Percentiles rank a stretch among this genome's conserved stretches.
phyloP scores from a whole-genome alignment of 2,888 invertebrate species.

The Pyrgus malvae region DNA sequence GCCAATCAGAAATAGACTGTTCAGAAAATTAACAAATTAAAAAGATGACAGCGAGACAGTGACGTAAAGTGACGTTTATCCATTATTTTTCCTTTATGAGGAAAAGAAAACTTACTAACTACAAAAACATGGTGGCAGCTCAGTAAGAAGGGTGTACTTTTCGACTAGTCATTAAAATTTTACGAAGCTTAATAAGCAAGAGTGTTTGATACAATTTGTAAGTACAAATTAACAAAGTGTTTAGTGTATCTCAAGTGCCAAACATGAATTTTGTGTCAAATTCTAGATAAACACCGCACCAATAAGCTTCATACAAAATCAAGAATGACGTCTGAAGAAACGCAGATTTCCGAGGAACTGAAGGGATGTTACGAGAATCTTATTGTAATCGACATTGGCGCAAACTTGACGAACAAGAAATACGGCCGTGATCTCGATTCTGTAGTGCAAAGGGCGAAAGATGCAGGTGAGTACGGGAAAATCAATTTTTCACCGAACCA shows the following conservation, averaged over 20 bases:
- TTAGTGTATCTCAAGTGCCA: background rate
- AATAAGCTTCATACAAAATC: conserved; percentile 75
- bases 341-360: conserved; percentile 79
- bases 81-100: too few species aligned
- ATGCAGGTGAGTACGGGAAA: conserved; percentile 85
- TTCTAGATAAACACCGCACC: conserved; percentile 73
- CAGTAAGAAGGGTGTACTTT: conserved; percentile 69
- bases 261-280: conserved; percentile 5
- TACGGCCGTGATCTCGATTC: conserved; percentile 95
- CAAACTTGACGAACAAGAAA: conserved; percentile 96
- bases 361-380: conserved; percentile 94
- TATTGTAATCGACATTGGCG: conserved; percentile 95
- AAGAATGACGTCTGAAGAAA: conserved; percentile 79
- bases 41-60: too few species aligned
- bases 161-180: conserved; percentile 68
- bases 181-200: conserved; percentile 74
- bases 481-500: conserved; percentile 4
- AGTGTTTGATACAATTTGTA: conserved; percentile 81
- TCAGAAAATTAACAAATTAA: too few species aligned
- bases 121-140: conserved; percentile 78
- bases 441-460: conserved; percentile 94
- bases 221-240: conserved; percentile 42
- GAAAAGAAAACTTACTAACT: conserved; percentile 1
- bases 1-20: too few species aligned
- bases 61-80: too few species aligned